Conservation (phyloP, 2,888 invertebrate genomes). For the Argyra leucocephala region DNA sequence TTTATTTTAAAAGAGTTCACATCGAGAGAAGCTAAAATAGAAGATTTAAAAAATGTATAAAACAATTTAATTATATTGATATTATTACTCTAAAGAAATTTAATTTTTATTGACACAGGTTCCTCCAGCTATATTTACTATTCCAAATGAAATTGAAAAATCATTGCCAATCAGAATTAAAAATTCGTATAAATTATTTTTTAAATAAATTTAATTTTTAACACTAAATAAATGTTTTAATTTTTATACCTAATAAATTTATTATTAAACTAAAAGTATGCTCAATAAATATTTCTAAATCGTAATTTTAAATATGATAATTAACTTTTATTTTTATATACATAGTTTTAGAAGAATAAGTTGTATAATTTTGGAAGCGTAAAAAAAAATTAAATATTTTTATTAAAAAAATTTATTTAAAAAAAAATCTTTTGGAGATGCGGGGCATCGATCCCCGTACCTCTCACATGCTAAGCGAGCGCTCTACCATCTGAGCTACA, state of each 20-base stretch:
- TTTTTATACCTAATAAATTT: no score
- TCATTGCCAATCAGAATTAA: constrained; percentile 51
- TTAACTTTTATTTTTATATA: no score
- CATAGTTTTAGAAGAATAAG: no score
- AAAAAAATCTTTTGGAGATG: constrained; percentile 24
- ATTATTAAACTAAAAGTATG: no score
- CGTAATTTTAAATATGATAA: no score
- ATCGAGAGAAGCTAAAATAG: constrained; percentile 63
- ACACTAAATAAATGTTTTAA: no score
- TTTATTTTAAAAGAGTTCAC: constrained; percentile 77
- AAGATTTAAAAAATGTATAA: constrained; percentile 53
- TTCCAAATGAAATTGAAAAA: constrained; percentile 59
- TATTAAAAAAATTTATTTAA: constrained; percentile 10
- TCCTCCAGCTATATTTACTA: constrained; percentile 52
- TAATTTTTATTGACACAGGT: constrained; percentile 45
- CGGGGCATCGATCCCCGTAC: constrained; percentile 30
- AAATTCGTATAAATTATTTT: constrained; percentile 42
- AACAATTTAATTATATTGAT: not conserved
- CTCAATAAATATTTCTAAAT: no score
- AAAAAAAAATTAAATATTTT: not conserved
- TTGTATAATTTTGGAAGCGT: no score
- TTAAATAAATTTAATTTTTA: constrained; percentile 27
- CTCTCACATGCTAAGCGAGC: constrained; percentile 34
- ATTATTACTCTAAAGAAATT: no score
- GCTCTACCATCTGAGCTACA: constrained; percentile 39